These are phyloP conservation scores for Furnarius figulus DNA, from an alignment of 2,113 vertebrate genomes.

Conservation along the genomic window DNA sequence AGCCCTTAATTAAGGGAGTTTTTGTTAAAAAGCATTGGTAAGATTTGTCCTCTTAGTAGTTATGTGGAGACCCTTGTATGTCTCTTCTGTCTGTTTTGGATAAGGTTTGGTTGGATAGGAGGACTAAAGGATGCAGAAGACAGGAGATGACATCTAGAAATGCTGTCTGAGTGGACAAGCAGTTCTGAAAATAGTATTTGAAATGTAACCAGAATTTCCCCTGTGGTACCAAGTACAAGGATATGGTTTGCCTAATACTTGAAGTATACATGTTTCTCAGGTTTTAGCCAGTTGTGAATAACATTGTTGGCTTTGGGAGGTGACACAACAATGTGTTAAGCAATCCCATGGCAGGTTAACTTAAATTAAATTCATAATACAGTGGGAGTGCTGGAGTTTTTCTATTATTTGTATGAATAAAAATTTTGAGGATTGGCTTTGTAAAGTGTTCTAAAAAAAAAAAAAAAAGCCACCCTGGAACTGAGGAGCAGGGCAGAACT, in stretches of 20 bases:
- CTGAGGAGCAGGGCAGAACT: background rate
- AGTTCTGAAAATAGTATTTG: background rate
- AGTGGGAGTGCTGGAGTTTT: background rate
- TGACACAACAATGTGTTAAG: background rate
- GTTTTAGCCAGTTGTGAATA: background rate
- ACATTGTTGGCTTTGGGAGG: background rate
- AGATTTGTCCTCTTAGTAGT: background rate
- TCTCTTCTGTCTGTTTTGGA: background rate
- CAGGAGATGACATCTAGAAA: background rate
- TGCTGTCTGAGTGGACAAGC: background rate
- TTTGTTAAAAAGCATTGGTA: background rate
- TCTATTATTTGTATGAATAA: background rate
- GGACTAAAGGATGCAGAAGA: background rate
- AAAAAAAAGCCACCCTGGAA: background rate
- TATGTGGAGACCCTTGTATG: background rate
- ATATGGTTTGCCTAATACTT: background rate
- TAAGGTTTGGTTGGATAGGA: background rate
- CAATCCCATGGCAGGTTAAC: background rate
- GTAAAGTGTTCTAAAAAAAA: background rate
- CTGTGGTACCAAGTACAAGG: background rate
- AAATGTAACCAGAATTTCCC: background rate
- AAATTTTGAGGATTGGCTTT: background rate
- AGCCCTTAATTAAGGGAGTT: background rate
- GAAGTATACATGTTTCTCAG: background rate
- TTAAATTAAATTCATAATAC: background rate